These are phyloP conservation scores for Parnassius mnemosyne DNA, from an alignment of 2,888 invertebrate genomes.

Conservation along the genomic window DNA sequence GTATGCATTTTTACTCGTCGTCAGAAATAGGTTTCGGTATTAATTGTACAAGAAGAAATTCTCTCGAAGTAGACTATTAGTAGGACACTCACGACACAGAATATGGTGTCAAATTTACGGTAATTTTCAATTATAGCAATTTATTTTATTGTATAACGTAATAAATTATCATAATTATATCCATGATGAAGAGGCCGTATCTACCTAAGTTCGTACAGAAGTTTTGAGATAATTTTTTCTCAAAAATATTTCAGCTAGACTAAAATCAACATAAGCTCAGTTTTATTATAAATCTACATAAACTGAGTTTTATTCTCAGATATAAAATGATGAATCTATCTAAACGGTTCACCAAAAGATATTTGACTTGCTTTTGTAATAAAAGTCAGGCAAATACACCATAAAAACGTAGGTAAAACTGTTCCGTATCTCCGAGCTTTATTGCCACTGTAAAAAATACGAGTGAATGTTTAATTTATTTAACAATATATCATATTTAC, in stretches of 20 bases:
- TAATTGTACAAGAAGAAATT: no score
- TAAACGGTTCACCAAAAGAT: conserved; percentile 5
- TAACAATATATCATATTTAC: no score
- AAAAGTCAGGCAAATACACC: conserved; percentile 12
- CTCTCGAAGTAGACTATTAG: no score
- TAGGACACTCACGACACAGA: no score
- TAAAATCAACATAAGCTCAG: conserved; percentile 9
- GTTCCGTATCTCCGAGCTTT: conserved; percentile 16
- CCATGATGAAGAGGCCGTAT: no score
- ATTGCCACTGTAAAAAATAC: conserved; percentile 8
- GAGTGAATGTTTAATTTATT: conserved; percentile 2
- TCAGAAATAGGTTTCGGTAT: no score
- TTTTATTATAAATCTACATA: conserved; percentile 4
- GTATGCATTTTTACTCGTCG: no score
- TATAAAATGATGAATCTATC: conserved; percentile 22
- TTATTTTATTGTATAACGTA: no score
- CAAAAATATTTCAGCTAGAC: conserved; percentile 2
- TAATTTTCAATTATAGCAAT: no score
- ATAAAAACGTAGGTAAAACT: conserved; percentile 8
- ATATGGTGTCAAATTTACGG: no score
- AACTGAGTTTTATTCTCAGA: conserved; percentile 15
- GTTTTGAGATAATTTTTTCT: neutral
- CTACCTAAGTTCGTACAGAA: no score
- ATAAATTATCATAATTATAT: no score
- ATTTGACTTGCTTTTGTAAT: conserved; percentile 17